Percentiles rank a stretch among this genome's conserved stretches.
Conservation (phyloP, 2,113 vertebrate species). For the Phalacrocorax carbo region DNA sequence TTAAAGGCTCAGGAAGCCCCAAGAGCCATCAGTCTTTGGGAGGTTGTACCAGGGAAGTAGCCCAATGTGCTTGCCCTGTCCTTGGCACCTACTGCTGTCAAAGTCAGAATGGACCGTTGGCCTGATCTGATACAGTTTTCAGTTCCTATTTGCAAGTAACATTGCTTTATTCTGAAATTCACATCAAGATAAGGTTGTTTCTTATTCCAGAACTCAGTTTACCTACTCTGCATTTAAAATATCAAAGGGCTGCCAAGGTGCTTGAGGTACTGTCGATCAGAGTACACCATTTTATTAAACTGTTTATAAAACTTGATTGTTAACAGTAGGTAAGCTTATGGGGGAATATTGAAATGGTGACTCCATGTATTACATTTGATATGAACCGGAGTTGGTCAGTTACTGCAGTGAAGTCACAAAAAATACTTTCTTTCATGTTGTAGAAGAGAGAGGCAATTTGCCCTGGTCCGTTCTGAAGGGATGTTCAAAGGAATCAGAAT, state of each 20-base stretch:
- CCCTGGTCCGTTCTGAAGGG: not conserved
- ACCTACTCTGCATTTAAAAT: fast-evolving
- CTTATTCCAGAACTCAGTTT: not conserved
- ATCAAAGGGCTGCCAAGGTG: not conserved
- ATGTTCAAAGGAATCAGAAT: not conserved
- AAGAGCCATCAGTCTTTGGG: not conserved
- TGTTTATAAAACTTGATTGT: not conserved
- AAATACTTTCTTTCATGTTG: not conserved
- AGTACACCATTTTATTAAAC: not conserved
- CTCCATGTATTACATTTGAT: not conserved
- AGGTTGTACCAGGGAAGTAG: not conserved
- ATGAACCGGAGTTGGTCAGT: not conserved
- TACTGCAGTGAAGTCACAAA: not conserved
- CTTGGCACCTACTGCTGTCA: not conserved
- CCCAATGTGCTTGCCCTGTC: not conserved
- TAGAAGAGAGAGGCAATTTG: not conserved
- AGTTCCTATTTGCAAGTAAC: not conserved
- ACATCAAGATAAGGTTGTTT: not conserved
- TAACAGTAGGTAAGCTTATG: not conserved
- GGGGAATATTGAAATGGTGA: not conserved
- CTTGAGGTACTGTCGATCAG: not conserved
- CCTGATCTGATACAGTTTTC: not conserved
- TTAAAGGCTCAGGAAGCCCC: not conserved
- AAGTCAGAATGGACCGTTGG: not conserved
- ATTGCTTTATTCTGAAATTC: not conserved